phyloP scores from a whole-genome alignment of 2,113 vertebrate genomes.

The Podiceps cristatus region DNA sequence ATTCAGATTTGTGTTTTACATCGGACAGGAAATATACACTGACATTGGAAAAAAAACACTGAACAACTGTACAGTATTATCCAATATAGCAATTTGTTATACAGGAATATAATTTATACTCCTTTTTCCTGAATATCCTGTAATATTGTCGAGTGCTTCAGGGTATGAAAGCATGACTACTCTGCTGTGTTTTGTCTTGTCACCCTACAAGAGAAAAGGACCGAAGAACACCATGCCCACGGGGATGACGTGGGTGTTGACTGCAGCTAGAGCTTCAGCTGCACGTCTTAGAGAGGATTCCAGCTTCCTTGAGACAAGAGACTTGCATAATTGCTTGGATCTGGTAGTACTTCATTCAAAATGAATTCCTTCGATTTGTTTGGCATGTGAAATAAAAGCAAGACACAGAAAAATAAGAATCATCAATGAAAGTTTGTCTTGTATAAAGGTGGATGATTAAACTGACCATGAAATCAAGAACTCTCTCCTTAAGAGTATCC shows the following conservation, averaged over 20 bases:
- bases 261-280: not conserved
- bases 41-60: rapidly evolving
- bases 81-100: not conserved
- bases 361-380: not conserved
- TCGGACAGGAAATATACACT: not conserved
- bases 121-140: not conserved
- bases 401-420: not conserved
- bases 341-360: not conserved
- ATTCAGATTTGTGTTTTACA: not conserved
- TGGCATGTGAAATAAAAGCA: not conserved
- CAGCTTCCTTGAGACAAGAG: not conserved
- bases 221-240: not conserved
- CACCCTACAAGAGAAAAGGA: not conserved
- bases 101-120: not conserved
- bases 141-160: not conserved
- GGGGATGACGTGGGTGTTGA: not conserved
- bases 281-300: not conserved
- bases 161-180: not conserved
- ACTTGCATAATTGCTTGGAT: not conserved
- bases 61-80: not conserved
- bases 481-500: not conserved
- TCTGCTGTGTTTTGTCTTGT: not conserved
- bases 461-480: not conserved
- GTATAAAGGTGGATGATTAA: not conserved
- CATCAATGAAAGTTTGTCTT: not conserved